These are phyloP conservation scores for Leucoma salicis DNA, from an alignment of 2,888 invertebrate genomes.

Conservation along the genomic window DNA sequence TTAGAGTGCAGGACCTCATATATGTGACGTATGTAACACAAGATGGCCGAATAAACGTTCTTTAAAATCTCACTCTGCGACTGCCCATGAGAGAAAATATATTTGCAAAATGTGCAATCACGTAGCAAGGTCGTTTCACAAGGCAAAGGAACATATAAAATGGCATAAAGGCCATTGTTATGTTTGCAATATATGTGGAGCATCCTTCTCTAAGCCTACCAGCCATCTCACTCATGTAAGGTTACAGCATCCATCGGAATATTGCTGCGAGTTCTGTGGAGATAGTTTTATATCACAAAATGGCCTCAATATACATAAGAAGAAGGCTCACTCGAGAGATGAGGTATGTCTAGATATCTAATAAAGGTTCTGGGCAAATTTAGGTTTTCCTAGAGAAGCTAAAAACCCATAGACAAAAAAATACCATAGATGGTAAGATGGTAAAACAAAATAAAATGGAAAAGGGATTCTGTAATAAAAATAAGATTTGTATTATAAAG, in stretches of 20 bases:
- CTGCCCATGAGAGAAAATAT: conserved; percentile 53
- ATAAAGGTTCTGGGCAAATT: not conserved
- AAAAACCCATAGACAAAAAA: not conserved
- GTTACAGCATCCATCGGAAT: conserved; percentile 51
- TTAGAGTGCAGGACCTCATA: conserved; percentile 43
- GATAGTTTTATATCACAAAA: conserved; percentile 54
- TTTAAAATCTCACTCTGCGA: conserved; percentile 41
- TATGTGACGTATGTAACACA: conserved; percentile 51
- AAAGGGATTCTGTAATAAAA: too few relatives aligned
- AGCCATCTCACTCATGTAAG: conserved; percentile 61
- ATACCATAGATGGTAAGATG: too few relatives aligned
- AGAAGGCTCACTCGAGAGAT: conserved; percentile 45
- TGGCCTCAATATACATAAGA: conserved; percentile 57
- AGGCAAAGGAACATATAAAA: conserved; percentile 57
- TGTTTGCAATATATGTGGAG: conserved; percentile 53
- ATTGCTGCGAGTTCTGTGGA: conserved; percentile 54
- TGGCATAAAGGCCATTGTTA: conserved; percentile 60
- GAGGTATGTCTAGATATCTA: conserved; percentile 30
- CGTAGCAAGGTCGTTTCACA: conserved; percentile 43
- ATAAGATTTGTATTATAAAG: too few relatives aligned
- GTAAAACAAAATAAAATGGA: too few relatives aligned
- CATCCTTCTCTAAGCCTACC: conserved; percentile 52
- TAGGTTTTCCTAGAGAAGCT: not conserved
- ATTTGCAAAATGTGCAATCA: conserved; percentile 53
- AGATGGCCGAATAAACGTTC: conserved; percentile 42